These are phyloP conservation scores for Callyntrura guangdongensis DNA, from an alignment of 2,888 invertebrate species.

Conservation along the genomic window DNA sequence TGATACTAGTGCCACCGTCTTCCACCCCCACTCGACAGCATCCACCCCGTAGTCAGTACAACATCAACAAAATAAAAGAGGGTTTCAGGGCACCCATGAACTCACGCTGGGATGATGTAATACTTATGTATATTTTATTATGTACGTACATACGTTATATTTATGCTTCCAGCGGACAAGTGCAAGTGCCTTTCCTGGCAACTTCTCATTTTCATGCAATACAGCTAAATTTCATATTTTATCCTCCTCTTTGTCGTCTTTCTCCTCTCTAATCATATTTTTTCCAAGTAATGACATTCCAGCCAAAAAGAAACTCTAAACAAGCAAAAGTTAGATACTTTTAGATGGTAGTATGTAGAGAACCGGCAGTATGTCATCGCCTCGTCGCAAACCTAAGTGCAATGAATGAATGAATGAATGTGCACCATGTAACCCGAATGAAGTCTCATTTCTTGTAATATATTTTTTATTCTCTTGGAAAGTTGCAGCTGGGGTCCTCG, in stretches of 20 bases:
- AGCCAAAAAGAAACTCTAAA: neutral
- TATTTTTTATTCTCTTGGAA: conserved; percentile 25
- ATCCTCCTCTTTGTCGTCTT: conserved; percentile 10
- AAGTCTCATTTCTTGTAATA: neutral
- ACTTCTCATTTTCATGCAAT: conserved; percentile 26
- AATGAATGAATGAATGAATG: neutral
- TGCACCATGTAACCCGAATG: neutral
- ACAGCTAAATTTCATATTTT: conserved; percentile 31
- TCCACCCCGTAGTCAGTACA: neutral
- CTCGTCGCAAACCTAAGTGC: neutral
- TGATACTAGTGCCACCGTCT: neutral
- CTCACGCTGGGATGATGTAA: neutral
- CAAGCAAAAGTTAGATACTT: neutral
- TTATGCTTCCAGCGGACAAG: neutral
- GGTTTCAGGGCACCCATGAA: neutral
- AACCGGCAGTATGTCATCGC: neutral
- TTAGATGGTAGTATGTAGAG: neutral
- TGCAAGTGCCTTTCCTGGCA: conserved; percentile 16
- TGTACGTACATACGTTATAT: neutral
- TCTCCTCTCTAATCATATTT: conserved; percentile 24
- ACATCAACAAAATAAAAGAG: neutral
- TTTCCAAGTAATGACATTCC: conserved; percentile 29
- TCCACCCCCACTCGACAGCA: neutral
- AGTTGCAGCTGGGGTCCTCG: conserved; percentile 37
- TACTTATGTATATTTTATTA: conserved; percentile 11